Evolutionary conservation across 2,888 invertebrate genomes (phyloP).

Genomic region (Cephus spinipes): DNA sequence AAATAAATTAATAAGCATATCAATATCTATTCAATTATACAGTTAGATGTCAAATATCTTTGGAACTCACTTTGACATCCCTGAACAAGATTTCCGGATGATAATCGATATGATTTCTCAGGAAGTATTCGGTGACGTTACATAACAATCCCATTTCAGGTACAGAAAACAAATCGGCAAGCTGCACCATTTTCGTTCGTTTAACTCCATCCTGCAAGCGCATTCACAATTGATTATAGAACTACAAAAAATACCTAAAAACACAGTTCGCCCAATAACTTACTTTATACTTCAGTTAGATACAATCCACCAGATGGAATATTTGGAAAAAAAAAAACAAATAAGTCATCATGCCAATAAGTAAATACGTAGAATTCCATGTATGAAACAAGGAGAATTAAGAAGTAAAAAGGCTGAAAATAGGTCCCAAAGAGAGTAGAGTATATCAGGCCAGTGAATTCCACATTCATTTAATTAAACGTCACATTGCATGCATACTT

Average conservation of each 20-base stretch:
- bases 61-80: conserved; percentile 83
- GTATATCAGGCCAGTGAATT: not conserved
- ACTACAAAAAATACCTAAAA: not conserved
- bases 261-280: not conserved
- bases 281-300: not conserved
- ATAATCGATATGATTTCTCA: conserved; percentile 88
- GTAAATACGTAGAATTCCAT: not conserved
- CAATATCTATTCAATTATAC: not conserved
- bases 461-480: not conserved
- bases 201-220: conserved; percentile 51
- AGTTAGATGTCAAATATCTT: not conserved
- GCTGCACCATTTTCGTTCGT: conserved; percentile 83
- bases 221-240: not conserved
- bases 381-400: not conserved
- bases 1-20: conserved; percentile 41
- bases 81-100: conserved; percentile 96
- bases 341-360: not conserved
- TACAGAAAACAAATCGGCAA: conserved; percentile 96
- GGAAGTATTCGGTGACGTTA: conserved; percentile 94
- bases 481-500: not conserved
- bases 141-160: conserved; percentile 96
- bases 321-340: not conserved
- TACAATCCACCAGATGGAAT: not conserved
- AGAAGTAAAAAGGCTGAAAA: not conserved
- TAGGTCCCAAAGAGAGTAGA: not conserved